Evolutionary conservation across 2,888 invertebrate genomes (phyloP), one percentile per base, ranked within the genome.

Genomic region (Melinaea marsaeus): DNA sequence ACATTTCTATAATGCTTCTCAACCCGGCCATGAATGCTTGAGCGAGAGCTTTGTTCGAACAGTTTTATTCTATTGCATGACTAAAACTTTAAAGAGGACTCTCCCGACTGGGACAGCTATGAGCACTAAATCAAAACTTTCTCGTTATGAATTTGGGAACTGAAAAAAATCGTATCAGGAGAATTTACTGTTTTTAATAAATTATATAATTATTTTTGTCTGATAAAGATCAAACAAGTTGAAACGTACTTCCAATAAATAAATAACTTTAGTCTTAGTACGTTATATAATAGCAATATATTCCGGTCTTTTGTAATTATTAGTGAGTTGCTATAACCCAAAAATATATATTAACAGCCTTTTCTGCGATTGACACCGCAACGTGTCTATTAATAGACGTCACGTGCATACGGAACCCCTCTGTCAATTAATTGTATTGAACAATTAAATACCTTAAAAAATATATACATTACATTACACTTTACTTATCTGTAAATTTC

Each of bases 71-170:
- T 85, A 88, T 89, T 86, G 88, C 83, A 80, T 79, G 78, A 77
- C 83, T 85, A 79, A 84, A 88, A 89, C 81, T 88, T 88, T 86
- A 85, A 88, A 88, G 87, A 87, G 86, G 84, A 77, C 78, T 80
- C 80, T 77, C 77, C 78, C 81, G 79, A 79, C 80, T 81, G 83
- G 79, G 85, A 84, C 85, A 84, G 86, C 84, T 86, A 88, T 88
- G 87, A 86, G 88, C 85, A 85, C 85, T 90, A 90, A 90, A 89
- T 90, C 90, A 90, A 88, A 90, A 90, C 90, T 90, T 89, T 82
- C 75, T 79, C 86, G 80, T 81, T 81, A 79, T 77, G 77, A 79
- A 78, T 77, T 78, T 76, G 78, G 22, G 60, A 46, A 13, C 34
- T n/a, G 60, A 13, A n/a, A 46, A 55, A 56, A 55, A 46, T 34